These are phyloP conservation scores for Aradophagus sp. DNA, from an alignment of 1,140 invertebrate genomes.

Conservation along the genomic window DNA sequence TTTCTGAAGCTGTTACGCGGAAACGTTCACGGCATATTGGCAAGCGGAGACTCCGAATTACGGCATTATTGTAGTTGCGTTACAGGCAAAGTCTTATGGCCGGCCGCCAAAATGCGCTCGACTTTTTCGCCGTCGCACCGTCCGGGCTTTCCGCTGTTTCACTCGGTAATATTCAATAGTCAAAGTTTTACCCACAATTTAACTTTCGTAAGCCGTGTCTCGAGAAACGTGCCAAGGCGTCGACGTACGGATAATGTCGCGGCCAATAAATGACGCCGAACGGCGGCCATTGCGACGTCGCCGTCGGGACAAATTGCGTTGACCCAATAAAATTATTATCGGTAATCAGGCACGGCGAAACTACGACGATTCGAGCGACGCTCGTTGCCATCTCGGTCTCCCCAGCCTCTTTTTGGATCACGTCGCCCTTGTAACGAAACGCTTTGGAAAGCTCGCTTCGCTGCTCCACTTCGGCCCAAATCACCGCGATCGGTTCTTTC, in stretches of 20 bases:
- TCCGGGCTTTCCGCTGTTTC: slow-evolving; percentile 58
- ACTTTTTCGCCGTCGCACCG: slow-evolving; percentile 57
- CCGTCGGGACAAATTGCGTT: slow-evolving; percentile 40
- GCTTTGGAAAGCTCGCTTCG: slow-evolving; percentile 7
- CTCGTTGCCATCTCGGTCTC: slow-evolving; percentile 9
- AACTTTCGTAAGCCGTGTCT: slow-evolving; percentile 44
- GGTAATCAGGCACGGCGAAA: slow-evolving; percentile 34
- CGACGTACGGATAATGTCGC: slow-evolving; percentile 43
- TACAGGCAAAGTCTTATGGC: slow-evolving; percentile 69
- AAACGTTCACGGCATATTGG: slow-evolving; percentile 72
- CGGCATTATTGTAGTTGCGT: slow-evolving; percentile 66
- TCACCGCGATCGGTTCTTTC: not conserved
- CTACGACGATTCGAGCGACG: slow-evolving; percentile 5
- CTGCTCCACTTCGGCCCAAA: slow-evolving; percentile 1
- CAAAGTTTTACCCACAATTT: slow-evolving; percentile 64
- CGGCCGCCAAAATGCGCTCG: slow-evolving; percentile 61
- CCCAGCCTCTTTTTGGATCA: slow-evolving; percentile 21
- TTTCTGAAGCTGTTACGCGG: slow-evolving; percentile 69
- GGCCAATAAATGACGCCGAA: slow-evolving; percentile 42
- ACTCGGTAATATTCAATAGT: slow-evolving; percentile 72
- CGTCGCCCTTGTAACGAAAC: slow-evolving; percentile 34
- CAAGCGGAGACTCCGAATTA: slow-evolving; percentile 67
- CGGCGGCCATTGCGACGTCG: slow-evolving; percentile 27
- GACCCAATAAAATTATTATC: slow-evolving; percentile 53
- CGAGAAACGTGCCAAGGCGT: slow-evolving; percentile 53